Evolutionary conservation across 2,888 invertebrate genomes (phyloP).

Genomic region (Amphipyra tragopoginis): DNA sequence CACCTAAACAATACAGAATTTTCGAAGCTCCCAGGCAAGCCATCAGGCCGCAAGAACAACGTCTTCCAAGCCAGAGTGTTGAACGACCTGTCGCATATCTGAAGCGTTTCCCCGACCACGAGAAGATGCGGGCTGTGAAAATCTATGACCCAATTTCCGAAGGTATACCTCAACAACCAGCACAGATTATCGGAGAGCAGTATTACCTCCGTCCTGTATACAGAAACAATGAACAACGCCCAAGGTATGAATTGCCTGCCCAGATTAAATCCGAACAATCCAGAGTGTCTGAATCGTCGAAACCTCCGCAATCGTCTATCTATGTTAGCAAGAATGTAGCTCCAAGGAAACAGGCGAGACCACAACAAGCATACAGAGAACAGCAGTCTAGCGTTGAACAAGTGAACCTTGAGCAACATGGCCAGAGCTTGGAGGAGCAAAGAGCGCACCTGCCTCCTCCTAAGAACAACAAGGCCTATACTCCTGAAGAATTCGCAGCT

Average conservation of each 20-base stretch:
- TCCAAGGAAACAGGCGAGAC: conserved; percentile 74
- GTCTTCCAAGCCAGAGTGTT: conserved; percentile 70
- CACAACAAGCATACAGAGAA: conserved; percentile 68
- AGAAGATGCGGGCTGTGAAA: conserved; percentile 79
- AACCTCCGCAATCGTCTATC: conserved; percentile 83
- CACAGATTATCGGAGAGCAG: conserved; percentile 77
- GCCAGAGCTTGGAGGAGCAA: conserved; percentile 79
- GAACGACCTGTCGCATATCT: conserved; percentile 84
- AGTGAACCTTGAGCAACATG: conserved; percentile 73
- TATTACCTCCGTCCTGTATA: conserved; percentile 81
- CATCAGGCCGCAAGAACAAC: conserved; percentile 76
- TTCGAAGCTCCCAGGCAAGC: conserved; percentile 77
- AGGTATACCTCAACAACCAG: conserved; percentile 68
- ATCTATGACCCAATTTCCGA: conserved; percentile 79
- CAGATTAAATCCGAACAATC: conserved; percentile 70
- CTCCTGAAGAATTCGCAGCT: conserved; percentile 87
- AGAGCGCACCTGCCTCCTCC: conserved; percentile 85
- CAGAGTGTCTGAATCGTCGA: conserved; percentile 72
- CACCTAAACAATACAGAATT: conserved; percentile 83
- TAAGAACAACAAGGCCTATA: conserved; percentile 86
- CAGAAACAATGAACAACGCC: conserved; percentile 77
- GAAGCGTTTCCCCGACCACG: conserved; percentile 81
- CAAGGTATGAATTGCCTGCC: conserved; percentile 74
- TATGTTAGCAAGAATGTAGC: conserved; percentile 82
- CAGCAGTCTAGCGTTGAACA: conserved; percentile 65